A percentile compares a stretch with the other conserved stretches of the same genome.
phyloP scores from a whole-genome alignment of 64 coral and sea anemone genomes.

The Hydrozoanthus tunicans region DNA sequence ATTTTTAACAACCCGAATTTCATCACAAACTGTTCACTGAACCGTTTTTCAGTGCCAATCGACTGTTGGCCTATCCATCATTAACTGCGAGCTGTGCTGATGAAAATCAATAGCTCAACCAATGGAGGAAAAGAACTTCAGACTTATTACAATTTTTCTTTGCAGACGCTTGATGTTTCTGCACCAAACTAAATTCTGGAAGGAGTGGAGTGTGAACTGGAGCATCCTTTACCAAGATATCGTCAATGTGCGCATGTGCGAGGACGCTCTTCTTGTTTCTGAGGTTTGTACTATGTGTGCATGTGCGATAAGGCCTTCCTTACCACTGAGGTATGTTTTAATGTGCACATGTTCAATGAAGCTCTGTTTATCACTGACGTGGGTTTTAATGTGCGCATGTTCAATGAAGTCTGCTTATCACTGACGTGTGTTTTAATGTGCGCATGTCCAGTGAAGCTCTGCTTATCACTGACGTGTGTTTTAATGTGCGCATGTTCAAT shows the following conservation, averaged over 20 bases:
- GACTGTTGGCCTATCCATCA: neutral
- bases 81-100: neutral
- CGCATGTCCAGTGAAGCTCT: no score
- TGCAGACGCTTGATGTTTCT: conserved; percentile 41
- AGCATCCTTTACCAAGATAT: conserved; percentile 33
- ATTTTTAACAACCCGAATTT: no score
- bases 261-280: neutral
- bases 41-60: no score
- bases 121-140: neutral
- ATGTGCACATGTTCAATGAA: no score
- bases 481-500: no score
- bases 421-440: no score
- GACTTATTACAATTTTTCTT: neutral
- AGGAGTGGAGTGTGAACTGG: conserved; percentile 47
- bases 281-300: neutral
- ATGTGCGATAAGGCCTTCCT: neutral
- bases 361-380: no score
- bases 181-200: conserved; percentile 52
- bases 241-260: neutral
- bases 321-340: neutral
- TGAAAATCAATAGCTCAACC: no score
- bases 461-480: no score
- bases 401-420: no score
- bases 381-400: no score
- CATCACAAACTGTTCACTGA: no score